Percentiles rank a stretch among this genome's conserved stretches.
Conservation (phyloP, 2,113 vertebrate genomes). For the Vulpes vulpes region DNA sequence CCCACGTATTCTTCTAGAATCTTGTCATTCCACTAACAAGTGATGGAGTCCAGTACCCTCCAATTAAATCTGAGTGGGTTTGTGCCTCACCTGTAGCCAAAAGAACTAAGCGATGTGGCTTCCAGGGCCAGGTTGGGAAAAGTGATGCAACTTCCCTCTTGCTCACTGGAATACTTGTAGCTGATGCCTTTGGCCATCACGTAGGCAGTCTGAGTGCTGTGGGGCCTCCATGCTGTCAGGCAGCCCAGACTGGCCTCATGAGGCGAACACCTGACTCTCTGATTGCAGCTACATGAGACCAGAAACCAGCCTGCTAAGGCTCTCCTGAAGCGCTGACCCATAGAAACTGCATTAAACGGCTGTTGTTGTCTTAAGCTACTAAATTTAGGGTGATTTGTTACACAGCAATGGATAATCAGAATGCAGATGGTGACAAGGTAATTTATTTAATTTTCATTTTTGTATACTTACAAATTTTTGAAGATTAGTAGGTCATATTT, state of each 20-base stretch:
- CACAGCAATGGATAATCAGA: background rate
- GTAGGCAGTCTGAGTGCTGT: too few relatives aligned
- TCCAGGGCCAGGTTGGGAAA: background rate
- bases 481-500: background rate
- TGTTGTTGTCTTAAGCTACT: background rate
- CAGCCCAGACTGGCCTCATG: rapidly evolving
- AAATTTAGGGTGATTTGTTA: background rate
- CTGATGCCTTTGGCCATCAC: background rate
- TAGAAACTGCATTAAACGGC: background rate
- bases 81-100: background rate
- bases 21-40: background rate
- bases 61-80: background rate
- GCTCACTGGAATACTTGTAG: background rate
- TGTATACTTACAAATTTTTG: background rate
- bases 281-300: background rate
- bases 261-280: too few relatives aligned
- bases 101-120: background rate
- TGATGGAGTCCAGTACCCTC: background rate
- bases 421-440: background rate
- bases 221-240: background rate
- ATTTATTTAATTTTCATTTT: conserved; percentile 14
- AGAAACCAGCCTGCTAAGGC: background rate
- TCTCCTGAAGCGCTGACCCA: background rate
- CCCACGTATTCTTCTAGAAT: background rate
- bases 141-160: background rate